Base-by-base conservation (phyloP, 30 jellyfish, hydroid and myxozoan genomes). In the Nemopilema nomurai region DNA sequence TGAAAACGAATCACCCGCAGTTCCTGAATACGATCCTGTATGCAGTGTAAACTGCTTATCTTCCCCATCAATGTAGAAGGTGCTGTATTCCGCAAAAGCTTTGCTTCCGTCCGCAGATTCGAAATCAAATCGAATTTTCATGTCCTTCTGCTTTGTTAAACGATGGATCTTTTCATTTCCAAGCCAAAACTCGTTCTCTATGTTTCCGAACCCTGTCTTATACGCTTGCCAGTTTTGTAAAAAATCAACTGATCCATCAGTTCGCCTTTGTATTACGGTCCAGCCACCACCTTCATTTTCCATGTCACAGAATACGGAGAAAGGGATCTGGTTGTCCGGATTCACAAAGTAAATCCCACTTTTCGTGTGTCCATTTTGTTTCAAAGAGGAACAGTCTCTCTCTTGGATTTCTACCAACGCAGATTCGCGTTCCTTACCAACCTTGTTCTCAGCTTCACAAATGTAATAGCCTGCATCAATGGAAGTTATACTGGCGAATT, bases 51-150 rank as follows among this genome's bases (percentile, higher is more conserved):
- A n/a, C n/a, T n/a, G n/a, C n/a, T n/a, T n/a, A n/a, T n/a, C n/a
- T n/a, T n/a, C n/a, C n/a, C n/a, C n/a, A n/a, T n/a, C n/a, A n/a
- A n/a, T n/a, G n/a, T n/a, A n/a, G n/a, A n/a, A n/a, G n/a, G n/a
- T n/a, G n/a, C n/a, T n/a, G n/a, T n/a, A n/a, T n/a, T n/a, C n/a
- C 7, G 72, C 72, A 1, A 6, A 63, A 1, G 8, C 72, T n/a
- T 26, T 18, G 6, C 8, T 16, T 63, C 72, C 72, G 8, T 63
- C 72, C 21, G 25, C 21, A 63, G 21, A 26, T 63, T 63, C 72
- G 28, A 63, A 63, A 63, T 63, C 72, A 63, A 63, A 63, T 1
- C 72, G 72, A 16, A 63, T 26, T 63, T 63, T 26, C 72, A 63
- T 63, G 21, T 63, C 25, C 6, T 28, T 28, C 25, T 28, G 28